A percentile compares a stretch with the other conserved stretches of the same genome.
phyloP scores from a whole-genome alignment of 1,140 invertebrate genomes.

The Aphaenogaster rudis region DNA sequence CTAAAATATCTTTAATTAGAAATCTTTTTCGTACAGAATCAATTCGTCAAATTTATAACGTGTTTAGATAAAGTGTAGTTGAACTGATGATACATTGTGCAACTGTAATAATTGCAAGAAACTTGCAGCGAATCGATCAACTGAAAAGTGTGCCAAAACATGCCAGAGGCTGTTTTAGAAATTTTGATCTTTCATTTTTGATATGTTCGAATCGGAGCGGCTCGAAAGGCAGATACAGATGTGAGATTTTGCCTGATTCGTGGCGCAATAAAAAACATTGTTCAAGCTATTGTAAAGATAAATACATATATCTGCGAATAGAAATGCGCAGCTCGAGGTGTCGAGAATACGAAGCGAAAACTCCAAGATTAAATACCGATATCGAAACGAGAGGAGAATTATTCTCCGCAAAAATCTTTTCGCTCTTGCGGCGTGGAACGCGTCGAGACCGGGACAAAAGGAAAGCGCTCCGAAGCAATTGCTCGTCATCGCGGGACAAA shows the following conservation, averaged over 20 bases:
- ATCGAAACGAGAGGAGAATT: slow-evolving; percentile 31
- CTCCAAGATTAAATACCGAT: slow-evolving; percentile 77
- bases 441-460: slow-evolving; percentile 42
- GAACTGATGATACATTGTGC: background rate
- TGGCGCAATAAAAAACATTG: slow-evolving; percentile 51
- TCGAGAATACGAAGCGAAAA: slow-evolving; percentile 69
- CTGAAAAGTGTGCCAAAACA: no score
- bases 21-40: background rate
- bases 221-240: background rate
- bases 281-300: slow-evolving; percentile 50
- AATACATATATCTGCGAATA: slow-evolving; percentile 51
- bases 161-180: background rate
- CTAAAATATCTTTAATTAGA: background rate
- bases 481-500: slow-evolving; percentile 50
- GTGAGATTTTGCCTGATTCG: slow-evolving; percentile 30
- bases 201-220: slow-evolving; percentile 1
- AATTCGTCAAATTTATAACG: background rate
- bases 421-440: background rate
- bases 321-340: slow-evolving; percentile 46
- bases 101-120: background rate
- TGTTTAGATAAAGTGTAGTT: background rate
- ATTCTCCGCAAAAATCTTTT: slow-evolving; percentile 57
- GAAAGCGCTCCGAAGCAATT: slow-evolving; percentile 57
- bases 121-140: background rate
- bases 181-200: slow-evolving; percentile 7